These are phyloP conservation scores for Rhadina sibilatrix DNA, from an alignment of 2,113 vertebrate species.

Conservation along the genomic window DNA sequence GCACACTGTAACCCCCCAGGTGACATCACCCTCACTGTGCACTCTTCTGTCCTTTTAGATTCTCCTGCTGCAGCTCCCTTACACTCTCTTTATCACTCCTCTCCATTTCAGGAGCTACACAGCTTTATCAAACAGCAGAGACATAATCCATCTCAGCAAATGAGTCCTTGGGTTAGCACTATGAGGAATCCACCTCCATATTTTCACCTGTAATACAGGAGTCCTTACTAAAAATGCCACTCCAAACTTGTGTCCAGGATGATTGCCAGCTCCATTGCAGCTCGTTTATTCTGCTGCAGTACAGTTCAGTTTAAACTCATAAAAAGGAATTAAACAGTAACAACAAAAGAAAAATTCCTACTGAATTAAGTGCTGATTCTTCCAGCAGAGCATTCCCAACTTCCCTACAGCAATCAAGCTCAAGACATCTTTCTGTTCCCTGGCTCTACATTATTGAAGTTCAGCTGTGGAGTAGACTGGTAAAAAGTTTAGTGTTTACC, in stretches of 20 bases:
- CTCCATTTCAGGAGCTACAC: neutral
- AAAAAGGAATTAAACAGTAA: neutral
- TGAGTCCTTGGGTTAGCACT: neutral
- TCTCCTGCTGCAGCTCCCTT: neutral
- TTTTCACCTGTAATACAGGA: neutral
- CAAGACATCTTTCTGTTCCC: neutral
- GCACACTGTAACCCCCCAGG: neutral
- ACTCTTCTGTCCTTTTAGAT: neutral
- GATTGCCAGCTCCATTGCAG: neutral
- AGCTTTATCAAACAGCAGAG: neutral
- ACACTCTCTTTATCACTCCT: neutral
- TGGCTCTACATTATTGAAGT: neutral
- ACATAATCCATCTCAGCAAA: neutral
- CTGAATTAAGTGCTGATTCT: neutral
- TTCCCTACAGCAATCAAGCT: neutral
- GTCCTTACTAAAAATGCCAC: neutral
- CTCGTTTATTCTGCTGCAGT: neutral
- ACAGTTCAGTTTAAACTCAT: neutral
- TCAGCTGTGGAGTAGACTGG: neutral
- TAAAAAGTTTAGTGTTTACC: neutral
- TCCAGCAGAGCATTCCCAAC: neutral
- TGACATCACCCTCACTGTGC: neutral
- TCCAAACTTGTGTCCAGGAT: neutral
- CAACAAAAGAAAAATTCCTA: neutral
- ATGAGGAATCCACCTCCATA: neutral